Conservation (phyloP, 2,113 vertebrate genomes). For the Pipra filicauda region DNA sequence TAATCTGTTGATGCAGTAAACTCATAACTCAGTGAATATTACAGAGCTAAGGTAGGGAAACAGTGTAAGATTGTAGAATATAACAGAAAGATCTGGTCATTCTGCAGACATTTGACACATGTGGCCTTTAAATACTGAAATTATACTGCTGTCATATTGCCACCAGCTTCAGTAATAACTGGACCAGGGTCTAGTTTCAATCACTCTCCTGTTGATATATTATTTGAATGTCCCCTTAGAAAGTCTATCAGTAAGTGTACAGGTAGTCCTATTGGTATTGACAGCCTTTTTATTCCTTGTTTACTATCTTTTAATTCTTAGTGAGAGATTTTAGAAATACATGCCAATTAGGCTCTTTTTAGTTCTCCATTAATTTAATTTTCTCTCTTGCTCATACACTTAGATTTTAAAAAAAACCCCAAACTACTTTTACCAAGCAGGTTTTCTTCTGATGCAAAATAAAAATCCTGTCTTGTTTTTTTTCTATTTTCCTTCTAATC, state of each 20-base stretch:
- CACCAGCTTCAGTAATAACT: neutral
- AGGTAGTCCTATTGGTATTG: neutral
- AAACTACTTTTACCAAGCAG: neutral
- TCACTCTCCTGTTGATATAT: neutral
- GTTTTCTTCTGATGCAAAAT: neutral
- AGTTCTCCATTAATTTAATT: neutral
- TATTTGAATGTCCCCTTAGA: neutral
- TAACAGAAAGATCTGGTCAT: neutral
- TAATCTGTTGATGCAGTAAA: neutral
- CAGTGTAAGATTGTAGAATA: neutral
- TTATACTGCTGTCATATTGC: neutral
- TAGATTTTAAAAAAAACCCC: neutral
- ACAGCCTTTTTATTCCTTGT: neutral
- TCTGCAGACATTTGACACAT: neutral
- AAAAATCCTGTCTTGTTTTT: neutral
- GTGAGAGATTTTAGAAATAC: neutral
- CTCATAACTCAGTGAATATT: conserved; percentile 3
- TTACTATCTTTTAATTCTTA: neutral
- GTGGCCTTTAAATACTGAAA: neutral
- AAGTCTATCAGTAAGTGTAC: neutral
- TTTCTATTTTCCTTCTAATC: neutral
- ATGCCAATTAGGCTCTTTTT: neutral
- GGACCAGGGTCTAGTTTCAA: neutral
- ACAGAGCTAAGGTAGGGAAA: neutral
- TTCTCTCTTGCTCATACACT: neutral